phyloP scores from a whole-genome alignment of 2,888 invertebrate genomes.

The Poecilobothrus nobilitatus region DNA sequence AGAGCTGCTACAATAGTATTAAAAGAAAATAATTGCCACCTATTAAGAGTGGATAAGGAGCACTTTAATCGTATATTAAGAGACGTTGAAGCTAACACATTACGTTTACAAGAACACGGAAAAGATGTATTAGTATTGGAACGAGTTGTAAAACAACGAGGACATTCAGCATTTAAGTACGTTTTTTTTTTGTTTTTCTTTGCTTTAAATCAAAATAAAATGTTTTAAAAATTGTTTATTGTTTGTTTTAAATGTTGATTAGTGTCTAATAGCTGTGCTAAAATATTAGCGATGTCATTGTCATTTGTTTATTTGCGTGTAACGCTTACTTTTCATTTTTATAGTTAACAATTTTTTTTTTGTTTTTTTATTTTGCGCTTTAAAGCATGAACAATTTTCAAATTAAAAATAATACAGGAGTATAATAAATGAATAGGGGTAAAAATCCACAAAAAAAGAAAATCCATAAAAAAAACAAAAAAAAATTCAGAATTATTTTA shows the following conservation, averaged over 20 bases:
- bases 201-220: not conserved
- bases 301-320: too few relatives aligned
- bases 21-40: conserved; percentile 73
- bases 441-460: too few relatives aligned
- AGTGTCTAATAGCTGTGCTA: not conserved
- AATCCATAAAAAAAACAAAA: too few relatives aligned
- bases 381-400: too few relatives aligned
- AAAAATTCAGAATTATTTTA: too few relatives aligned
- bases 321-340: too few relatives aligned
- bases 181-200: conserved; percentile 26
- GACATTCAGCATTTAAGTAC: conserved; percentile 55
- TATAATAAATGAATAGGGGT: too few relatives aligned
- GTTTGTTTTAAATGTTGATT: not conserved
- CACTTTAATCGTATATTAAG: conserved; percentile 73
- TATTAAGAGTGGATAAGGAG: conserved; percentile 74
- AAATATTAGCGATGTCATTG: too few relatives aligned
- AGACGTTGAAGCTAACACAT: conserved; percentile 82
- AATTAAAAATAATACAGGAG: too few relatives aligned
- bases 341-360: too few relatives aligned
- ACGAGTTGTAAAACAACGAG: conserved; percentile 54
- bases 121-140: conserved; percentile 75
- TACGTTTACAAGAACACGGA: conserved; percentile 73
- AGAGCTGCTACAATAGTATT: conserved; percentile 76
- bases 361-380: too few relatives aligned
- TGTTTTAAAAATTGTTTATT: not conserved